These are phyloP conservation scores for Lepisosteus osseus DNA, from an alignment of 2,113 vertebrate species.

Conservation along the genomic window DNA sequence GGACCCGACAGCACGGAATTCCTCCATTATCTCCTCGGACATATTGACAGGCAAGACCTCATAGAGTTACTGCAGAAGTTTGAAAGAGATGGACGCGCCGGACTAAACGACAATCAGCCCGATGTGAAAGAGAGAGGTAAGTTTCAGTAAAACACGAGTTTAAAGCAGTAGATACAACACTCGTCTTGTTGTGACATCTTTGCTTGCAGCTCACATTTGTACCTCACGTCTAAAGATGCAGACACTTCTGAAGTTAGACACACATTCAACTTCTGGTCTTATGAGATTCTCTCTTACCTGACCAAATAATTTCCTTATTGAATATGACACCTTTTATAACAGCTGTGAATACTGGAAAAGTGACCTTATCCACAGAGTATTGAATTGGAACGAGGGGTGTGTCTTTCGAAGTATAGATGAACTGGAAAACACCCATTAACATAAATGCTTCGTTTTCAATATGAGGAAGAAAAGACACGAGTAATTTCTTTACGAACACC, in stretches of 20 bases:
- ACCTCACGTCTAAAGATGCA: too few species aligned
- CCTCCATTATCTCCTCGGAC: slow-evolving; percentile 4
- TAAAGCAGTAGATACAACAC: neutral
- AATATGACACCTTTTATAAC: too few species aligned
- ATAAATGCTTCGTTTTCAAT: too few species aligned
- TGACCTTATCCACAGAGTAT: too few species aligned
- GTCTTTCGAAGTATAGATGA: too few species aligned
- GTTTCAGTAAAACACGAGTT: slow-evolving; percentile 14
- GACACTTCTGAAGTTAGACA: neutral
- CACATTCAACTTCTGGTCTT: neutral
- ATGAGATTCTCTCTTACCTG: neutral
- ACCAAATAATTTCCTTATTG: neutral
- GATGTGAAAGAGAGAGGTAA: slow-evolving; percentile 56
- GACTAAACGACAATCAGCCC: accelerated
- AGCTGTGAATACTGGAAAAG: too few species aligned
- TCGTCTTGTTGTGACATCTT: neutral
- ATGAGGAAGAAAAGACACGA: too few species aligned
- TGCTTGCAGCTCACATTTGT: too few species aligned
- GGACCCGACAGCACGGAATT: accelerated
- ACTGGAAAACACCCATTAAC: too few species aligned
- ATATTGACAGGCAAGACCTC: slow-evolving; percentile 45
- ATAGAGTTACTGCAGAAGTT: slow-evolving; percentile 10
- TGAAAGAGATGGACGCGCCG: neutral
- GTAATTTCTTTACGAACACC: too few species aligned
- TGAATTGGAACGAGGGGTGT: too few species aligned